These are phyloP conservation scores for Thaleichthys pacificus DNA, from an alignment of 2,797 vertebrate genomes.

Conservation along the genomic window DNA sequence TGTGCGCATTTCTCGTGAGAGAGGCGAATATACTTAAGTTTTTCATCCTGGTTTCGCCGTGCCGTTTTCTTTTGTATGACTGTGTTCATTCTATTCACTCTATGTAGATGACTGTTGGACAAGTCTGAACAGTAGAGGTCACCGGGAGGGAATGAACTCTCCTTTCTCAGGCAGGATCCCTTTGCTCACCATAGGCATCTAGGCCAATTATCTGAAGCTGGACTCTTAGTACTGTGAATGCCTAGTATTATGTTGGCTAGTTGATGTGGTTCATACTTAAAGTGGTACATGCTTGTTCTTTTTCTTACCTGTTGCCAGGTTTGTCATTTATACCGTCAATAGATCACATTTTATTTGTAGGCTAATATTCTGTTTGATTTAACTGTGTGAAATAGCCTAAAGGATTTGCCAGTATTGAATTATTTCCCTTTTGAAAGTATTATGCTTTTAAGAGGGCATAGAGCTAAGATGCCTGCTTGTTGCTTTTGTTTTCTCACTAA, in stretches of 20 bases:
- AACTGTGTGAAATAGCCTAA: background rate
- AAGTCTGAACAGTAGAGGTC: slow-evolving; percentile 85
- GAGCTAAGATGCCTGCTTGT: background rate
- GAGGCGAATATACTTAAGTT: background rate
- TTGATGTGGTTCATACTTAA: background rate
- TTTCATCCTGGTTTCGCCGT: background rate
- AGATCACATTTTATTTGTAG: background rate
- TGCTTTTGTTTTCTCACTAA: background rate
- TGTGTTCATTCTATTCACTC: slow-evolving; percentile 83
- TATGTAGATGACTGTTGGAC: slow-evolving; percentile 86
- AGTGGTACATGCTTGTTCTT: background rate
- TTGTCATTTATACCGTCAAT: background rate
- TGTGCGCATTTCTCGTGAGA: background rate
- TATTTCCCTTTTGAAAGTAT: slow-evolving; percentile 16
- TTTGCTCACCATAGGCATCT: slow-evolving; percentile 70
- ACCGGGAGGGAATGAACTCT: slow-evolving; percentile 85
- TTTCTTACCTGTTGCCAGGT: background rate
- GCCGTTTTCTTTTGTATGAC: slow-evolving; percentile 68
- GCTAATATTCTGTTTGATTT: background rate
- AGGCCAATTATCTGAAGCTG: slow-evolving; percentile 7
- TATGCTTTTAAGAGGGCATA: background rate
- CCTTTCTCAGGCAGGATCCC: slow-evolving; percentile 86
- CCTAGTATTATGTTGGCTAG: background rate
- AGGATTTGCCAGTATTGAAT: background rate
- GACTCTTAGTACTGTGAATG: background rate